Evolutionary conservation across 2,888 invertebrate species (phyloP).

Genomic region (Eretmocerus hayati): DNA sequence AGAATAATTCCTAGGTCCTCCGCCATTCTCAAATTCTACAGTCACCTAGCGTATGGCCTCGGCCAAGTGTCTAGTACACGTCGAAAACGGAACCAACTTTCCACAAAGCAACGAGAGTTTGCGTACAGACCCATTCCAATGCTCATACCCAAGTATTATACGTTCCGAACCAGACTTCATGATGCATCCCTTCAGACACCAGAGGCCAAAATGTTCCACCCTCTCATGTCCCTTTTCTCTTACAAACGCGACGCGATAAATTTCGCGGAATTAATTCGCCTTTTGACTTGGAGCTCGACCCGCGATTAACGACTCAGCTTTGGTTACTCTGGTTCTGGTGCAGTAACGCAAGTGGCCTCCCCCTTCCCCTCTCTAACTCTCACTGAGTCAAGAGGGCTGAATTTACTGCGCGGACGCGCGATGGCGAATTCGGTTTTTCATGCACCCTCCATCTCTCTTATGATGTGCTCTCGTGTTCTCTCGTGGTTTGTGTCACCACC

Average conservation of each 20-base stretch:
- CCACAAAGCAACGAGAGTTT: no score
- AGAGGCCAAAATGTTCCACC: neutral
- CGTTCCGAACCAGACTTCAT: no score
- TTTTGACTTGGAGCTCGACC: slow-evolving; percentile 30
- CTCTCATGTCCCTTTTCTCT: slow-evolving; percentile 17
- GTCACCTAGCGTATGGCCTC: no score
- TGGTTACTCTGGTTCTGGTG: no score
- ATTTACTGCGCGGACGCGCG: slow-evolving; percentile 15
- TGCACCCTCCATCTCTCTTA: neutral
- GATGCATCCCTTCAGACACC: neutral
- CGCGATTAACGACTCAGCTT: slow-evolving; percentile 9
- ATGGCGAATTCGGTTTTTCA: slow-evolving; percentile 18
- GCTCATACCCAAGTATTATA: no score
- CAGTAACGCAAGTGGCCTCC: neutral
- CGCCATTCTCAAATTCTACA: no score
- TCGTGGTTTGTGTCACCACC: slow-evolving; percentile 7
- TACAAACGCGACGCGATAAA: slow-evolving; percentile 30
- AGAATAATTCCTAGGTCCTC: no score
- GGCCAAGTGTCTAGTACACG: no score
- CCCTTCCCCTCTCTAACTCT: neutral
- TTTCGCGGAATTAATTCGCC: slow-evolving; percentile 38
- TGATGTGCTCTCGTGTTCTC: neutral
- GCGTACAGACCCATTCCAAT: no score
- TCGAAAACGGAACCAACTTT: no score
- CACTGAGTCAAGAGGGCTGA: no score